phyloP scores from a whole-genome alignment of 2,797 vertebrate species.

The Chelon labrosus region DNA sequence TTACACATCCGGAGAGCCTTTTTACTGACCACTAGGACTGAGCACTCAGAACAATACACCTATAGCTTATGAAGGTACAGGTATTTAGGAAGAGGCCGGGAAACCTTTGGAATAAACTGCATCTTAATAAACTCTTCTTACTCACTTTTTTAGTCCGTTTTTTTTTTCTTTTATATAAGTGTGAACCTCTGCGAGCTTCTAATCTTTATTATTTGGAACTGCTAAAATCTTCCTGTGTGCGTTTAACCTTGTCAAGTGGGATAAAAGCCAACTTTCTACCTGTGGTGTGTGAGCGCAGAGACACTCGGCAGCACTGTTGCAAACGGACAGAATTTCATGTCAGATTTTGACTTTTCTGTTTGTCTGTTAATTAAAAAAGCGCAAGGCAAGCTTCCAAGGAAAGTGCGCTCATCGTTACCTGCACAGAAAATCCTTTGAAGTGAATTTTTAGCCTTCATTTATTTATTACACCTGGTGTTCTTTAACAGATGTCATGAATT shows the following conservation, averaged over 20 bases:
- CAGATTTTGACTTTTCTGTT: slow-evolving; percentile 44
- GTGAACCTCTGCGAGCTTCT: slow-evolving; percentile 18
- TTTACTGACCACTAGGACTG: slow-evolving; percentile 17
- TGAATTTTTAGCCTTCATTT: slow-evolving; percentile 30
- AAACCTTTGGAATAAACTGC: slow-evolving; percentile 2
- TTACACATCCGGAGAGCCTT: slow-evolving; percentile 7
- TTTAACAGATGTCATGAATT: slow-evolving; percentile 54
- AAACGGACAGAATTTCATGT: slow-evolving; percentile 47
- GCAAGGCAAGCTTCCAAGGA: slow-evolving; percentile 37
- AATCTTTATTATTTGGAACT: slow-evolving; percentile 19
- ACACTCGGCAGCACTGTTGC: slow-evolving; percentile 24
- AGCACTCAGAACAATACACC: slow-evolving; percentile 10
- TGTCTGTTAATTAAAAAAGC: slow-evolving; percentile 59
- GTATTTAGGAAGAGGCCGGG: slow-evolving; percentile 3
- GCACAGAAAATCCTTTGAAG: slow-evolving; percentile 53
- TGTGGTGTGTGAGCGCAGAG: slow-evolving; percentile 4
- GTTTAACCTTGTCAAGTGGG: slow-evolving; percentile 56
- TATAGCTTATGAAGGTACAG: background rate
- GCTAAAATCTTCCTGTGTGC: slow-evolving; percentile 33
- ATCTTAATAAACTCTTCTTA: background rate
- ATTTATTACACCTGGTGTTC: slow-evolving; percentile 40
- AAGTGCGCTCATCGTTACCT: slow-evolving; percentile 48
- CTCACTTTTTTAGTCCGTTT: background rate
- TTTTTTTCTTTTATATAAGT: slow-evolving; percentile 25
- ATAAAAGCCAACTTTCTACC: slow-evolving; percentile 50